phyloP scores from a whole-genome alignment of 2,797 vertebrate species.

The Periophthalmus magnuspinnatus region DNA sequence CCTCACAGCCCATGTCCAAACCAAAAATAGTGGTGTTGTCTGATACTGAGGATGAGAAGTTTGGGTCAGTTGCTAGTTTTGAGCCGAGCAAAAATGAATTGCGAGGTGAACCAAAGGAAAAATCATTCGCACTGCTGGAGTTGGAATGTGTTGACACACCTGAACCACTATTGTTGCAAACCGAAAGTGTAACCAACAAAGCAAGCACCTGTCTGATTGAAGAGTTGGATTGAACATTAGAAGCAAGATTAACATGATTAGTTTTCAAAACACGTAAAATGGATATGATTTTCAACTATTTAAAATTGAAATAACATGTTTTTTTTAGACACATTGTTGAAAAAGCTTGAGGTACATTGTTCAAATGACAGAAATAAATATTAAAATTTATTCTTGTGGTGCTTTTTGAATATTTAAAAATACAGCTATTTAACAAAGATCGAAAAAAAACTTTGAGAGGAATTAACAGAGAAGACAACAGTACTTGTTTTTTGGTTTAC shows the following conservation, averaged over 20 bases:
- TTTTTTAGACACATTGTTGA: background rate
- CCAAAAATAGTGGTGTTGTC: constrained; percentile 83
- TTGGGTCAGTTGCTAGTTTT: constrained; percentile 12
- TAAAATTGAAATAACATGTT: background rate
- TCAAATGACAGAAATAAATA: background rate
- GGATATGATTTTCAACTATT: background rate
- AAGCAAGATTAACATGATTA: too few species aligned
- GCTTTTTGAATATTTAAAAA: background rate
- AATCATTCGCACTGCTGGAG: constrained; percentile 22
- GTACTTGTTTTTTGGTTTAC: constrained; percentile 39
- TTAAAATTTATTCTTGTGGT: background rate
- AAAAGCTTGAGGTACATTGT: background rate
- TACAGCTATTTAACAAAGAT: background rate
- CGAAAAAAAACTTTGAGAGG: background rate
- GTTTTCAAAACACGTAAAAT: background rate
- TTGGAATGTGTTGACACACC: constrained; percentile 21
- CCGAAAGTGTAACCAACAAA: constrained; percentile 6
- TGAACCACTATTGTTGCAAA: constrained; percentile 3
- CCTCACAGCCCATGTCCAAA: constrained; percentile 53
- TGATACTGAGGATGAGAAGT: constrained; percentile 58
- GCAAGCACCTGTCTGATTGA: constrained; percentile 62
- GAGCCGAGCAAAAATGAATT: constrained; percentile 14
- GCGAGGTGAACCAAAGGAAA: constrained; percentile 8
- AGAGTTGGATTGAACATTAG: constrained; percentile 68
- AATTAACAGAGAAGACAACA: constrained; percentile 18